A percentile compares a stretch with the other conserved stretches of the same genome.
Conservation (phyloP, 2,888 invertebrate genomes). For the Celastrina argiolus region DNA sequence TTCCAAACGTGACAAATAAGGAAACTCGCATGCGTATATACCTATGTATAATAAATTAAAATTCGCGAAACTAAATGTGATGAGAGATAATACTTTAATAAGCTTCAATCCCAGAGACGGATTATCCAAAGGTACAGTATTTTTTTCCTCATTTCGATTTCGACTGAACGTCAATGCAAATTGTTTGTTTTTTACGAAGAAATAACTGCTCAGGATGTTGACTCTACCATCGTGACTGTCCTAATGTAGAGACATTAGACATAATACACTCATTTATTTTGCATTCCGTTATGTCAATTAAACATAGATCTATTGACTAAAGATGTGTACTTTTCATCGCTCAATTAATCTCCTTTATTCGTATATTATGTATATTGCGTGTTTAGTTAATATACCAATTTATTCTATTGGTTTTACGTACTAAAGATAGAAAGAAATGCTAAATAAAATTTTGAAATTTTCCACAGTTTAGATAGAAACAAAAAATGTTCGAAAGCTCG, state of each 20-base stretch:
- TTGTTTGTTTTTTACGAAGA: slow-evolving; percentile 33
- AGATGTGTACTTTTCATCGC: slow-evolving; percentile 10
- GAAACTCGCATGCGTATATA: too few species aligned
- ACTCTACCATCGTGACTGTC: slow-evolving; percentile 31
- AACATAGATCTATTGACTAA: slow-evolving; percentile 12
- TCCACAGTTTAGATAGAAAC: too few species aligned
- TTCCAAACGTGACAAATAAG: too few species aligned
- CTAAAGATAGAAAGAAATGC: too few species aligned
- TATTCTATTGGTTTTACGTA: not conserved
- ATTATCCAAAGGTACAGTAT: not conserved
- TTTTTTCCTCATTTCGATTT: not conserved
- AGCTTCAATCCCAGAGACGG: not conserved
- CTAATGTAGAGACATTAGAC: slow-evolving; percentile 41
- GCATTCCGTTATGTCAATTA: slow-evolving; percentile 54
- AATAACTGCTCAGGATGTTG: slow-evolving; percentile 44
- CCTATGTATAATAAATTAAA: too few species aligned
- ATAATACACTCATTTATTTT: slow-evolving; percentile 56
- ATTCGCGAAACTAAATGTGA: too few species aligned
- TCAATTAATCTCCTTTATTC: slow-evolving; percentile 14
- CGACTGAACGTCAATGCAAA: not conserved
- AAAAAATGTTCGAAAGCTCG: too few species aligned
- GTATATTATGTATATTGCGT: slow-evolving; percentile 12
- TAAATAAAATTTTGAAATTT: too few species aligned
- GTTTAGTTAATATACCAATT: slow-evolving; percentile 4
- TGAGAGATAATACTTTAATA: not conserved